Evolutionary conservation across 1,140 invertebrate genomes (phyloP).

Genomic region (Bombyx mandarina): DNA sequence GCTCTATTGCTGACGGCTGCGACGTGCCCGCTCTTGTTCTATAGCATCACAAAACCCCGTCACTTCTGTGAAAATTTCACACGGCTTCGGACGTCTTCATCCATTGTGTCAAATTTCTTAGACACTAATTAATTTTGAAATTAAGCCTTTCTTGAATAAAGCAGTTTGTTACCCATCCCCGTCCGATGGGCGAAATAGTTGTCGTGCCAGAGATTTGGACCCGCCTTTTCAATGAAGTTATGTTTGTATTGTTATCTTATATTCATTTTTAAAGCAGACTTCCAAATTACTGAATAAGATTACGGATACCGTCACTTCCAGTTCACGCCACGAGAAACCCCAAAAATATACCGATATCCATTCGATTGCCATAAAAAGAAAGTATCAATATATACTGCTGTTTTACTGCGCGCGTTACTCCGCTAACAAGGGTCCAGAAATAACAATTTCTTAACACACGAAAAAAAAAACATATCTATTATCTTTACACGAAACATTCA

Average conservation of each 20-base stretch:
- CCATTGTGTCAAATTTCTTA: no score
- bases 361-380: slow-evolving; percentile 9
- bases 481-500: no score
- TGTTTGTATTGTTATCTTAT: no score
- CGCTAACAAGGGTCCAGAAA: slow-evolving; percentile 13
- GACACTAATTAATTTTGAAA: no score
- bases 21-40: no score
- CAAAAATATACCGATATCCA: slow-evolving; percentile 7
- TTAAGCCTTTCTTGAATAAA: background rate
- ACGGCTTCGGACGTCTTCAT: no score
- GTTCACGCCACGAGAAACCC: background rate
- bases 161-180: background rate
- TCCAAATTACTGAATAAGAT: background rate
- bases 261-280: no score
- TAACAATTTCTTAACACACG: background rate
- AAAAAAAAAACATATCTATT: slow-evolving; percentile 1
- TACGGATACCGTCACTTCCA: background rate
- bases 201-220: background rate
- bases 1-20: no score
- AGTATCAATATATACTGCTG: slow-evolving; percentile 15
- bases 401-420: slow-evolving; percentile 13
- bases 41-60: no score
- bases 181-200: background rate
- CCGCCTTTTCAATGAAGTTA: background rate
- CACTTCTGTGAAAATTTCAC: no score